Percentiles rank a stretch among this genome's conserved stretches.
These are phyloP conservation scores for Octodon degus DNA, from an alignment of 2,113 vertebrate species.

Conservation along the genomic window DNA sequence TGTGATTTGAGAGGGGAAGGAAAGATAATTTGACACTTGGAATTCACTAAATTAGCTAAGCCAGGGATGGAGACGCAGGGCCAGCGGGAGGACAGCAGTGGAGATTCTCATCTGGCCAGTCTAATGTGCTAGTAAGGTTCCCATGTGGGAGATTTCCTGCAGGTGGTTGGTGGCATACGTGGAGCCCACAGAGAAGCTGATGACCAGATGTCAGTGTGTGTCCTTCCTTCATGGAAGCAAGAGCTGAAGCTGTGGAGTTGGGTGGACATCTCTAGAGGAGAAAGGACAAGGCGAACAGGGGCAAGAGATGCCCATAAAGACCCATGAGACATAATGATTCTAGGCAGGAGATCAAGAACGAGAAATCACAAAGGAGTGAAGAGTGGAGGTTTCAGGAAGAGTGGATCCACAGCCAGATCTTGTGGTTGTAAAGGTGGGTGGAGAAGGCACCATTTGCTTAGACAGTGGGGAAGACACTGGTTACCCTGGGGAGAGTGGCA, in stretches of 20 bases:
- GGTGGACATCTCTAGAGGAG: neutral
- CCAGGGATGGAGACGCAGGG: neutral
- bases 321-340: neutral
- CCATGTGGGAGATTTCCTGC: neutral
- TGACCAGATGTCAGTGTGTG: fast-evolving
- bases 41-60: neutral
- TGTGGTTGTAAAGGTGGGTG: fast-evolving
- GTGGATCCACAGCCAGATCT: neutral
- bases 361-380: neutral
- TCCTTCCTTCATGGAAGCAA: neutral
- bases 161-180: fast-evolving
- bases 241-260: fast-evolving
- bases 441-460: neutral
- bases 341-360: neutral
- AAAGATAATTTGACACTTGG: neutral
- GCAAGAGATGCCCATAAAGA: neutral
- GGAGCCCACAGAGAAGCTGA: no score
- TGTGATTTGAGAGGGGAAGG: neutral
- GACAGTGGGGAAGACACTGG: neutral
- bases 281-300: neutral
- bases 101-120: neutral
- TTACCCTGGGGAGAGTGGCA: neutral
- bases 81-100: neutral
- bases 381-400: neutral
- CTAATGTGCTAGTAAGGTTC: neutral